Percentiles rank a stretch among this genome's conserved stretches.
Conservation (phyloP, 1,140 invertebrate species). For the Cotesia typhae region DNA sequence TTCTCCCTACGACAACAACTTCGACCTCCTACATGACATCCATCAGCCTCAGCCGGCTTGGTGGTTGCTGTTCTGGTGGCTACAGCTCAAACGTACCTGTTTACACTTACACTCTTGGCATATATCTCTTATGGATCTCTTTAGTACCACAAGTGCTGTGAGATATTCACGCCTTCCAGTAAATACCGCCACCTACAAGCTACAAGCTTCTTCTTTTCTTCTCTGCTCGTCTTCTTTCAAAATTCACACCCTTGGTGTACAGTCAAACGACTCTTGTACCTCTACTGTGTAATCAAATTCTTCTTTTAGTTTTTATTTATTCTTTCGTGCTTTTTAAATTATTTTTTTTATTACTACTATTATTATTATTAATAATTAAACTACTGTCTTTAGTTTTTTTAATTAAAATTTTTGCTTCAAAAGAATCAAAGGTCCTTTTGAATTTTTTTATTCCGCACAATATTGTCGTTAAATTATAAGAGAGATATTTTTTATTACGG, state of each 20-base stretch:
- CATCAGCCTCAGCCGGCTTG: background rate
- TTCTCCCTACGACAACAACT: conserved; percentile 4
- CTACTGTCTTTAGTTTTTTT: too few relatives aligned
- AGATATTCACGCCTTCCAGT: conserved; percentile 19
- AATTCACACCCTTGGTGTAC: background rate
- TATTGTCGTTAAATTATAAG: too few relatives aligned
- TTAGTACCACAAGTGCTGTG: conserved; percentile 18
- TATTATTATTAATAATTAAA: too few relatives aligned
- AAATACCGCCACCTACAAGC: conserved; percentile 9
- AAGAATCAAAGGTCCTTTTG: too few relatives aligned
- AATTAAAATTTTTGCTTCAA: too few relatives aligned
- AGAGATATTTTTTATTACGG: too few relatives aligned
- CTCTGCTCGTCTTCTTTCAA: background rate
- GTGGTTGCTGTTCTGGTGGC: background rate
- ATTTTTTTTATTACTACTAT: too few relatives aligned
- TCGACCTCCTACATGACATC: conserved; percentile 10
- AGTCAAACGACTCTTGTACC: background rate
- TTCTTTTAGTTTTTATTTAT: background rate
- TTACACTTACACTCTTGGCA: background rate
- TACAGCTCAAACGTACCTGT: background rate
- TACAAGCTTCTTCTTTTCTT: background rate
- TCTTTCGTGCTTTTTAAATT: too few relatives aligned
- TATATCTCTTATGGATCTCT: conserved; percentile 12
- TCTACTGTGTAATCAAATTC: background rate
- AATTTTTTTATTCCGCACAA: too few relatives aligned